These are phyloP conservation scores for Cephonodes hylas DNA, from an alignment of 2,888 invertebrate species.

Conservation along the genomic window DNA sequence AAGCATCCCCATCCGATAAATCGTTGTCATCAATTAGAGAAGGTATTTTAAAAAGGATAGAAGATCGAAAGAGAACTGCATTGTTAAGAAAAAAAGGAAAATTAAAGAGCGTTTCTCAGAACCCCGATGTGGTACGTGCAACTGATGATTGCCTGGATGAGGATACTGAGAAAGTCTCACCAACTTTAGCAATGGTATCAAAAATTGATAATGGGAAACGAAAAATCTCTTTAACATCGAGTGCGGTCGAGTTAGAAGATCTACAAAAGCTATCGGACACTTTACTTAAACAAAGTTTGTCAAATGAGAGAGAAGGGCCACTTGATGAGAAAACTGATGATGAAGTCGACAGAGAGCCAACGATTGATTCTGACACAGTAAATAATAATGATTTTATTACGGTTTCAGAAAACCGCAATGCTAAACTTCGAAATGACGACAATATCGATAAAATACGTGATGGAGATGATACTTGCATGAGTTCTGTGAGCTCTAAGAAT, in stretches of 20 bases:
- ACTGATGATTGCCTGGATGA: constrained; percentile 17
- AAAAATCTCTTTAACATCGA: not conserved
- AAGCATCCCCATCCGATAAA: constrained; percentile 20
- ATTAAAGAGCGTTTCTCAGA: constrained; percentile 10
- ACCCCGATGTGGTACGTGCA: constrained; percentile 1
- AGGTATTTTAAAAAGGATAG: constrained; percentile 37
- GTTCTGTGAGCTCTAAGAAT: not conserved
- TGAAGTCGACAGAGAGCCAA: not conserved
- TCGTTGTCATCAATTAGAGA: constrained; percentile 34
- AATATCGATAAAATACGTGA: not conserved
- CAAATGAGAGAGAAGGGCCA: not conserved
- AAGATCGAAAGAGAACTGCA: constrained; percentile 33
- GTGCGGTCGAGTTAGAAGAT: constrained; percentile 39
- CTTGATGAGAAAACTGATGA: not conserved
- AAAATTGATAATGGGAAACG: not conserved
- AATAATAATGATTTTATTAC: not conserved
- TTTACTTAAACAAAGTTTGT: constrained; percentile 37
- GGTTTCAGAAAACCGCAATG: not conserved
- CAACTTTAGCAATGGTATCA: not conserved
- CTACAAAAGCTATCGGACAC: constrained; percentile 59
- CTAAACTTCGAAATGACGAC: not conserved
- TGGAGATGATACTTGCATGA: not conserved
- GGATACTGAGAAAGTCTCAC: not conserved
- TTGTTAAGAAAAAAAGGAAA: not conserved
- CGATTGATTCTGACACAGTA: not conserved